Conservation (phyloP, 2,113 vertebrate genomes). For the Nothoprocta perdicaria region DNA sequence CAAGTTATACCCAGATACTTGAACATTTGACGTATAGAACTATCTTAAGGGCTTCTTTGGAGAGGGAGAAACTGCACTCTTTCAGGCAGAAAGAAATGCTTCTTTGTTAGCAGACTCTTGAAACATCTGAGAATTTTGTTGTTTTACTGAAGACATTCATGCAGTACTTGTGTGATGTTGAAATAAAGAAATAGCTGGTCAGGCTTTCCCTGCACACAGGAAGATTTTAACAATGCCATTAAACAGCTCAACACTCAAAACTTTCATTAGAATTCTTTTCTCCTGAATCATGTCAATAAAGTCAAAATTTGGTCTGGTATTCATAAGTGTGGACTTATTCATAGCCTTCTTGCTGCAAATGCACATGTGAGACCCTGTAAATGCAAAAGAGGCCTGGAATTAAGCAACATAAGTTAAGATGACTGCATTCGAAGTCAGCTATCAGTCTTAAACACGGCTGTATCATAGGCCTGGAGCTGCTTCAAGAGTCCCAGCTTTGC, state of each 20-base stretch:
- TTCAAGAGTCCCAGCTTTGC: background rate
- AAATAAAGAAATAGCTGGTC: slow-evolving; percentile 21
- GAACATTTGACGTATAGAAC: slow-evolving; percentile 18
- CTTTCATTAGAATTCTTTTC: slow-evolving; percentile 75
- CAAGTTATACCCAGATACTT: background rate
- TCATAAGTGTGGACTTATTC: slow-evolving; percentile 35
- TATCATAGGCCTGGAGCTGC: background rate
- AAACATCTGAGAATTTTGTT: slow-evolving; percentile 4
- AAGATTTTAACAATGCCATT: slow-evolving; percentile 58
- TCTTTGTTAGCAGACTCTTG: background rate
- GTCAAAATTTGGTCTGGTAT: slow-evolving; percentile 23
- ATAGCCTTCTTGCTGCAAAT: slow-evolving; percentile 12
- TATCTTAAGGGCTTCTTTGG: background rate
- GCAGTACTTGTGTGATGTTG: background rate
- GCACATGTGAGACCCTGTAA: background rate
- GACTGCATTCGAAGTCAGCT: background rate
- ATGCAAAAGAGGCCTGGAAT: background rate
- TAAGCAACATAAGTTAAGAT: background rate
- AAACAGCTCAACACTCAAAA: slow-evolving; percentile 51
- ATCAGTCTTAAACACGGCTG: background rate
- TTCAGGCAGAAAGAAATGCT: background rate
- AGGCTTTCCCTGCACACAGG: slow-evolving; percentile 10
- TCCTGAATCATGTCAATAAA: slow-evolving; percentile 76
- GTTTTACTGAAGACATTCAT: background rate
- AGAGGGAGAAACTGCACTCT: background rate